phyloP scores from a whole-genome alignment of 1,140 invertebrate genomes.

The Matsumurasca onukii region DNA sequence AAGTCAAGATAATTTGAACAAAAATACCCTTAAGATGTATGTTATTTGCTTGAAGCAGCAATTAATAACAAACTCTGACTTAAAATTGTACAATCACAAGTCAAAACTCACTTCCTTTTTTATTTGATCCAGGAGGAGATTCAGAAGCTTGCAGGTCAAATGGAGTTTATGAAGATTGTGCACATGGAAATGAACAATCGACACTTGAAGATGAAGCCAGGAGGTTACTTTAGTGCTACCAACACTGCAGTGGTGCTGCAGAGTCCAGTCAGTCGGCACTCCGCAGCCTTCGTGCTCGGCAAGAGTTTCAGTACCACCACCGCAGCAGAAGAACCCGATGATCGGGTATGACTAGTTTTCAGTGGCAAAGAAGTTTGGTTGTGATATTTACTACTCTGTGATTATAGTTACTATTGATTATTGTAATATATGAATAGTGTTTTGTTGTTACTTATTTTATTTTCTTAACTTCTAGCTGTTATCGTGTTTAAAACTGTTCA shows the following conservation, averaged over 20 bases:
- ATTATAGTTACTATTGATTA: neutral
- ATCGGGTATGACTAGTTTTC: conserved; percentile 52
- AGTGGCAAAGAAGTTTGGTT: conserved; percentile 47
- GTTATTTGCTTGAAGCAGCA: too few species aligned
- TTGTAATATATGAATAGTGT: too few species aligned
- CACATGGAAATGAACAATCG: conserved; percentile 91
- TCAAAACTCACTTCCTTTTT: too few species aligned
- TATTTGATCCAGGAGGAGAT: conserved; percentile 82
- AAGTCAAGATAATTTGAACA: too few species aligned
- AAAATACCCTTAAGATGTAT: too few species aligned
- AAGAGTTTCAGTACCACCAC: conserved; percentile 31
- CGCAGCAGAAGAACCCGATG: conserved; percentile 44
- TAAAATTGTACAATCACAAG: too few species aligned
- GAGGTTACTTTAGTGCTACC: conserved; percentile 68
- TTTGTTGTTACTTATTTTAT: too few species aligned
- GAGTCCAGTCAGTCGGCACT: conserved; percentile 43
- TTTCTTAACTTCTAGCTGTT: too few species aligned
- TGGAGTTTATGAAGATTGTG: conserved; percentile 91
- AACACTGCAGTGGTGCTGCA: conserved; percentile 50
- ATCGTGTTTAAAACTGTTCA: too few species aligned
- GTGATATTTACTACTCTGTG: conserved; percentile 31
- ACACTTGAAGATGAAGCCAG: conserved; percentile 78
- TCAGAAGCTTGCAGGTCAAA: conserved; percentile 85
- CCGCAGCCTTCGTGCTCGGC: conserved; percentile 23
- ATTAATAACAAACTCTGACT: too few species aligned